These are phyloP conservation scores for Cherax quadricarinatus DNA, from an alignment of 1,140 invertebrate genomes.

Conservation along the genomic window DNA sequence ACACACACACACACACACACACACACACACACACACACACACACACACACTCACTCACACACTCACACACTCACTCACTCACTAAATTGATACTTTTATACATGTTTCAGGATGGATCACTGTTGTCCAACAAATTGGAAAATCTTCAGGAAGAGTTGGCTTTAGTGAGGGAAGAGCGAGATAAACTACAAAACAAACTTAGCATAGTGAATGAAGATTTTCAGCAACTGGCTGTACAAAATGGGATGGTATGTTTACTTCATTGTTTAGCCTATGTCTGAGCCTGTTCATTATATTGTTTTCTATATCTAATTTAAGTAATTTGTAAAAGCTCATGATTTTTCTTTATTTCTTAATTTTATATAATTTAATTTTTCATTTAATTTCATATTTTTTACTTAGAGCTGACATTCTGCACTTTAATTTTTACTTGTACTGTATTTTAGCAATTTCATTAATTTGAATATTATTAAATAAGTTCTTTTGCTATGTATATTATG, in stretches of 20 bases:
- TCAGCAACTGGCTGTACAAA: conserved; percentile 50
- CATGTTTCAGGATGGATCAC: conserved; percentile 13
- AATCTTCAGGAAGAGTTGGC: conserved; percentile 32
- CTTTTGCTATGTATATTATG: conserved; percentile 33
- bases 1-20: too few species aligned
- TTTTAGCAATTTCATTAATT: conserved; percentile 14
- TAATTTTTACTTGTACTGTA: not conserved
- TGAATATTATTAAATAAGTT: not conserved
- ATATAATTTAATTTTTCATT: not conserved
- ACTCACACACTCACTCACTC: too few species aligned
- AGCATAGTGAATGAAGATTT: conserved; percentile 45
- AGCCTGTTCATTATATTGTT: not conserved
- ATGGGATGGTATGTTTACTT: conserved; percentile 44
- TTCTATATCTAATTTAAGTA: not conserved
- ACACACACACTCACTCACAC: too few species aligned
- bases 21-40: too few species aligned
- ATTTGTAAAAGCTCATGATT: not conserved
- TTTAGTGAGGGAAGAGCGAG: conserved; percentile 35
- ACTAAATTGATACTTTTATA: not conserved
- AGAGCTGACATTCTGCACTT: conserved; percentile 20
- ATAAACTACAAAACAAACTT: conserved; percentile 30
- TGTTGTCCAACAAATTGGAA: conserved; percentile 25
- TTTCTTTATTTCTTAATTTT: not conserved
- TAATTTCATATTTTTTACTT: too few species aligned
- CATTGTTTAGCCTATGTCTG: not conserved